Percentiles rank a stretch among this genome's conserved stretches.
Evolutionary conservation across 2,888 invertebrate genomes (phyloP).

Genomic region (Dasysyrphus tricinctus): DNA sequence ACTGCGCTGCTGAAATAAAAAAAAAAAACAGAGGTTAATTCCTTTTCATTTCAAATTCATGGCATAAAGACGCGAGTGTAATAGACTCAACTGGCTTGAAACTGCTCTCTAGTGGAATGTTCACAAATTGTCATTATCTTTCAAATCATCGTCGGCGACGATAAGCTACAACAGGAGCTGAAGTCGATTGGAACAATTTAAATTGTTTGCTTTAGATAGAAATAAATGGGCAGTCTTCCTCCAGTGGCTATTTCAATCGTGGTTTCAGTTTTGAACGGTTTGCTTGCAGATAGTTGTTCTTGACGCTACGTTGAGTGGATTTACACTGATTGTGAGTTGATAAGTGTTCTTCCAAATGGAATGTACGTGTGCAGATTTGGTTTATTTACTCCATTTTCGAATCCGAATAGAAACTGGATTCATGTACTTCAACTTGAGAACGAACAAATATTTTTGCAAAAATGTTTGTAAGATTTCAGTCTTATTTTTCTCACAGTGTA

Average conservation of each 20-base stretch:
- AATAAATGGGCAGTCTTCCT: no score
- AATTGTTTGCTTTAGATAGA: slow-evolving; percentile 54
- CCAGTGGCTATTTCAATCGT: slow-evolving; percentile 11
- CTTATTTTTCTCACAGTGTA: no score
- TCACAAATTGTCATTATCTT: slow-evolving; percentile 59
- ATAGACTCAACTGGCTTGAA: slow-evolving; percentile 22
- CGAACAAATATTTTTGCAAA: no score
- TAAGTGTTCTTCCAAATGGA: not conserved
- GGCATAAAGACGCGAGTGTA: not conserved
- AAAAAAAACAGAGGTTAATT: slow-evolving; percentile 48
- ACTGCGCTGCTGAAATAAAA: slow-evolving; percentile 47
- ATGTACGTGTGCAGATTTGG: not conserved
- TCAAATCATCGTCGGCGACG: slow-evolving; percentile 27
- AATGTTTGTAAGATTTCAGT: no score
- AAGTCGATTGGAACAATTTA: slow-evolving; percentile 64
- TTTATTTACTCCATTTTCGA: no score
- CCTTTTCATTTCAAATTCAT: not conserved
- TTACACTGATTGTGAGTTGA: not conserved
- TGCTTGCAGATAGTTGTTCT: slow-evolving; percentile 14
- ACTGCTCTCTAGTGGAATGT: slow-evolving; percentile 35
- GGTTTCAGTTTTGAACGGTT: slow-evolving; percentile 4
- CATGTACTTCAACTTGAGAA: no score
- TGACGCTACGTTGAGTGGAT: not conserved
- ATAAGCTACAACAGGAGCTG: not conserved
- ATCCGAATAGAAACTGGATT: no score